phyloP scores from a whole-genome alignment of 2,797 vertebrate genomes.

The Aulostomus chinensis region DNA sequence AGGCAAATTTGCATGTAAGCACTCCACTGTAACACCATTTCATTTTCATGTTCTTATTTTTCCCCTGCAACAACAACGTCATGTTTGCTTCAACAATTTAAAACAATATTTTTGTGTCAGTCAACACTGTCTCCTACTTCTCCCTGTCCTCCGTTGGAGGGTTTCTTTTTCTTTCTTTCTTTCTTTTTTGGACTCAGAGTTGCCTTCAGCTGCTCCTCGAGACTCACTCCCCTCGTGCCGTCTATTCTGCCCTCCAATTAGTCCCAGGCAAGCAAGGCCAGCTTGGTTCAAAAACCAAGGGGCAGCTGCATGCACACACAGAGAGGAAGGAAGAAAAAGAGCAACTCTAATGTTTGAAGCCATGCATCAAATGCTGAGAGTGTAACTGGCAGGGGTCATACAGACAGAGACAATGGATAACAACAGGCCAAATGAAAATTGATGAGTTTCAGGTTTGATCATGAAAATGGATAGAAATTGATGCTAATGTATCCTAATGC shows the following conservation, averaged over 20 bases:
- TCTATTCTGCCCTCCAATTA: constrained; percentile 64
- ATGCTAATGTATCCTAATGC: too few relatives aligned
- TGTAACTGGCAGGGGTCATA: background rate
- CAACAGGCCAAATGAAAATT: too few relatives aligned
- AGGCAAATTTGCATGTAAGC: too few relatives aligned
- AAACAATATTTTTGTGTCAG: background rate
- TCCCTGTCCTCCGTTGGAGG: too few relatives aligned
- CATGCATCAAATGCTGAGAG: constrained; percentile 5
- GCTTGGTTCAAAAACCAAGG: constrained; percentile 46
- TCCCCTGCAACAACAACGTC: background rate
- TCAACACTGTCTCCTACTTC: background rate
- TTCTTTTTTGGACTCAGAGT: background rate
- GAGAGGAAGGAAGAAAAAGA: constrained; percentile 6
- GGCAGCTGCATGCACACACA: constrained; percentile 37
- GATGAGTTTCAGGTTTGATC: constrained; percentile 9
- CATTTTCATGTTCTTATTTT: background rate
- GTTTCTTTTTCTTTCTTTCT: background rate
- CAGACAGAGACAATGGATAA: background rate
- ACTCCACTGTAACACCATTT: too few relatives aligned
- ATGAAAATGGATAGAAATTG: too few relatives aligned
- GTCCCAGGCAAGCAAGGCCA: constrained; percentile 36
- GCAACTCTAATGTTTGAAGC: constrained; percentile 9
- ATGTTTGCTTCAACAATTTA: background rate
- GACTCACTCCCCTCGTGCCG: constrained; percentile 37
- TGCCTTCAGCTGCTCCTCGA: constrained; percentile 41